Percentiles rank a stretch among this genome's conserved stretches.
Evolutionary conservation across 1,140 invertebrate species (phyloP).

Genomic region (Bombus sibiricus): DNA sequence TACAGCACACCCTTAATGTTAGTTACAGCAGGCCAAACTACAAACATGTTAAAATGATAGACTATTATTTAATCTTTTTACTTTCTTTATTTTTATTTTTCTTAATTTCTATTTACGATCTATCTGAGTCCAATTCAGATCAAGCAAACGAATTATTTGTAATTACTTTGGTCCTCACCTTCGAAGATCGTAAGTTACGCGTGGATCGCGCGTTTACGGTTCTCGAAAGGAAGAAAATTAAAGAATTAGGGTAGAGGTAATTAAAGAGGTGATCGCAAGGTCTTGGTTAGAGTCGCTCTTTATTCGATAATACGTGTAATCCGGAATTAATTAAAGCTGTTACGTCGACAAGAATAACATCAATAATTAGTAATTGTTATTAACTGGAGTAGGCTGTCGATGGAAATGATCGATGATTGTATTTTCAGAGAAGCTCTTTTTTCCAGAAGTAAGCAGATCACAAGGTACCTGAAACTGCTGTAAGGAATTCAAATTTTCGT

Average conservation of each 20-base stretch:
- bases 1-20: too few species aligned
- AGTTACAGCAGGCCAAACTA: too few species aligned
- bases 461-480: conserved; percentile 21
- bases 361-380: conserved; percentile 36
- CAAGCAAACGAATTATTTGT: too few species aligned
- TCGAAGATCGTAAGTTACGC: too few species aligned
- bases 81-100: too few species aligned
- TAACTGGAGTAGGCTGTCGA: neutral
- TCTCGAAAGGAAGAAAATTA: neutral
- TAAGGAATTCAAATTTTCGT: neutral
- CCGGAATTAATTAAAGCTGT: neutral
- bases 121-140: too few species aligned
- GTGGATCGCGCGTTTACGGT: too few species aligned
- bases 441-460: neutral
- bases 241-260: neutral
- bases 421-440: neutral
- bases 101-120: too few species aligned
- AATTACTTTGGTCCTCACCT: too few species aligned
- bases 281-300: neutral
- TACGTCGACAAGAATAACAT: too few species aligned
- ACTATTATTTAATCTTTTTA: too few species aligned
- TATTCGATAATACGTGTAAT: neutral
- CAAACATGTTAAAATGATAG: too few species aligned
- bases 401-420: neutral
- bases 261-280: neutral